A percentile compares a stretch with the other conserved stretches of the same genome.
Conservation (phyloP, 2,888 invertebrate species). For the Ophioninae sp. region DNA sequence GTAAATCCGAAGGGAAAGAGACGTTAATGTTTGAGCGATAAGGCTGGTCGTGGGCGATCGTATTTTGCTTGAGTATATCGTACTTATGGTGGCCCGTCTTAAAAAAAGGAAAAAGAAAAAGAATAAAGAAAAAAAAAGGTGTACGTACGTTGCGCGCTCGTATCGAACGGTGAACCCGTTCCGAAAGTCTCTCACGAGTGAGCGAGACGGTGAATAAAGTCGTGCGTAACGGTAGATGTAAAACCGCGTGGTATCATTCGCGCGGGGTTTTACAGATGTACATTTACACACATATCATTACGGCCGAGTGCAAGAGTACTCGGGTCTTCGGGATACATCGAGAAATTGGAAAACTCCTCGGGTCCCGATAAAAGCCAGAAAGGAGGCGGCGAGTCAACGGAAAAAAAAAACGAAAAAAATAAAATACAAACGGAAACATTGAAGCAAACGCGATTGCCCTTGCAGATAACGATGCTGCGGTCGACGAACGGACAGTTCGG, state of each 20-base stretch:
- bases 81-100: constrained; percentile 5
- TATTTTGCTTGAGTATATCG: constrained; percentile 14
- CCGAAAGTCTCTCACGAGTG: constrained; percentile 51
- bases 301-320: background rate
- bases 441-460: constrained; percentile 28
- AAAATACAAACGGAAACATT: background rate
- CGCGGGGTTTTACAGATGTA: constrained; percentile 4
- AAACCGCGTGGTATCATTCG: constrained; percentile 49
- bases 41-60: background rate
- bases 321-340: background rate
- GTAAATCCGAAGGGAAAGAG: background rate
- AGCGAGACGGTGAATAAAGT: constrained; percentile 43
- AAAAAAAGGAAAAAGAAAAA: too few species aligned
- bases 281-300: constrained; percentile 1
- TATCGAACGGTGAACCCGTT: constrained; percentile 65
- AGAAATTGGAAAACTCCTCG: background rate
- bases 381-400: background rate
- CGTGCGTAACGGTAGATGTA: constrained; percentile 60
- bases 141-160: constrained; percentile 49
- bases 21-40: background rate
- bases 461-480: constrained; percentile 73
- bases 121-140: constrained; percentile 26
- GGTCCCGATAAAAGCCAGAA: background rate
- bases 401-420: background rate
- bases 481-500: constrained; percentile 70